Conservation (phyloP, 2,797 vertebrate species). For the Typhlichthys eigenmanni region DNA sequence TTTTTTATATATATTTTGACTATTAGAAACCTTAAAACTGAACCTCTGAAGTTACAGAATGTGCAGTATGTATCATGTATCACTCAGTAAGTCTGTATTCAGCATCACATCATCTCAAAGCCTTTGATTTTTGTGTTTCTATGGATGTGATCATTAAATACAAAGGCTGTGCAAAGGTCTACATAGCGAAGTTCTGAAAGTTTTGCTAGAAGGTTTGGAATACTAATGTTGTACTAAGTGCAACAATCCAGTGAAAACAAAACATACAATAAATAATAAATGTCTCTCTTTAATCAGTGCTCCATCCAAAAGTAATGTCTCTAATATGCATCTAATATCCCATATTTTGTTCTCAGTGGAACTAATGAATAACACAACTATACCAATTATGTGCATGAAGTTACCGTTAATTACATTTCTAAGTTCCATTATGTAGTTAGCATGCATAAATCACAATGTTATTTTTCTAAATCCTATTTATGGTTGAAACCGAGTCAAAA, state of each 20-base stretch:
- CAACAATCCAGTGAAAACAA: slow-evolving; percentile 57
- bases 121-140: too few relatives aligned
- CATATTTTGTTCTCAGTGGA: slow-evolving; percentile 65
- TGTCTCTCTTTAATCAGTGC: slow-evolving; percentile 71
- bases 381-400: slow-evolving; percentile 68
- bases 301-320: slow-evolving; percentile 75
- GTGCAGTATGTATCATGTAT: too few relatives aligned
- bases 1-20: too few relatives aligned
- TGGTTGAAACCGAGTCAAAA: slow-evolving; percentile 67
- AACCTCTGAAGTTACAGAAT: too few relatives aligned
- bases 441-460: slow-evolving; percentile 77
- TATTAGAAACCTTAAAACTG: too few relatives aligned
- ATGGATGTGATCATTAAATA: too few relatives aligned
- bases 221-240: slow-evolving; percentile 38
- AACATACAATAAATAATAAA: slow-evolving; percentile 76
- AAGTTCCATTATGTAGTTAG: slow-evolving; percentile 77
- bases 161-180: not conserved
- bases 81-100: too few relatives aligned
- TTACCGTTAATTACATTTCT: slow-evolving; percentile 77
- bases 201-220: slow-evolving; percentile 5
- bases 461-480: slow-evolving; percentile 70
- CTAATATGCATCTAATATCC: slow-evolving; percentile 70
- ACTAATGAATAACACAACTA: slow-evolving; percentile 74
- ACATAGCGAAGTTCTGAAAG: slow-evolving; percentile 15
- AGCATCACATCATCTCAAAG: too few relatives aligned